Base-by-base conservation (phyloP, 2,113 vertebrate species). In the Zootoca vivipara region DNA sequence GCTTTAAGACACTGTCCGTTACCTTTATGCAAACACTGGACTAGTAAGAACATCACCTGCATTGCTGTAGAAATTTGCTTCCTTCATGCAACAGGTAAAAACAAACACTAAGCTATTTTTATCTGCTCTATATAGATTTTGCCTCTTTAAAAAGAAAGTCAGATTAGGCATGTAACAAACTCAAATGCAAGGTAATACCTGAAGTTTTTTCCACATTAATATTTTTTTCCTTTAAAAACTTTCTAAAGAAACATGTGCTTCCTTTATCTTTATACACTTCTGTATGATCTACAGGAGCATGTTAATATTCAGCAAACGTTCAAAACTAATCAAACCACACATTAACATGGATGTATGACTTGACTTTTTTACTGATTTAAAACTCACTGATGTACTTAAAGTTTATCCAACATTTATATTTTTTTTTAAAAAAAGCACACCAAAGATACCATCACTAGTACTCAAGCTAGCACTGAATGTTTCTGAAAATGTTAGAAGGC, bases 41-140 rank as follows among this genome's bases (percentile, higher is more conserved):
- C 97, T 97, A 96, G 92, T 95, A 98, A 96, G 92, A 96, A 98
- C 98, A 97, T 98, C 98, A 99, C 98, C 98, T 98, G 96, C 96
- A 93, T 97, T 96, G 97, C 97, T 94, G 96, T 96, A 97, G 96
- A 96, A 98, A 97, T 94, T 96, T 94, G 58, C 95, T 94, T 98
- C 97, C 96, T 97, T 97, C 97, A 98, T 98, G 98, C 97, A 98
- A 97, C 96, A 98, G 96, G 96, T 95, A 95, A 92, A 95, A 97
- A 98, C 97, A 97, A 97, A 97, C 97, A 95, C 97, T 97, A 97
- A 97, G 95, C 97, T 97, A 97, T 96, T 96, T 96, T 96, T 95
- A 96, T 95, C 96, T 96, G 95, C 96, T 96, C 97, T 98, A 97
- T 89, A 93, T 95, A 97, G 94, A 94, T 92, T 94, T 81, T 90